Percentiles rank a stretch among this genome's conserved stretches.
These are phyloP conservation scores for Puffinus mauretanicus DNA, from an alignment of 2,113 vertebrate genomes.

Conservation along the genomic window DNA sequence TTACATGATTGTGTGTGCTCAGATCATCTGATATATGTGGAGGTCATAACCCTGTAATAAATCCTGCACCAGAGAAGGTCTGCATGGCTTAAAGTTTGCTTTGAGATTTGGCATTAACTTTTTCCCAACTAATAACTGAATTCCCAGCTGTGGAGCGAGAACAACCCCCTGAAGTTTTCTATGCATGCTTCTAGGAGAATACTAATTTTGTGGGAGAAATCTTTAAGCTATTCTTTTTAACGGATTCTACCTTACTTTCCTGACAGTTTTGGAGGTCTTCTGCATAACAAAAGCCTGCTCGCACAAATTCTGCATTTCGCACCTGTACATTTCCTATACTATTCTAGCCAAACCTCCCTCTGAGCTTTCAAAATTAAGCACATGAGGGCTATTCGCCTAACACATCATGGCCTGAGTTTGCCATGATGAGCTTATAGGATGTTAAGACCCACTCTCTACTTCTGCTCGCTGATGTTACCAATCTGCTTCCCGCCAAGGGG, in stretches of 20 bases:
- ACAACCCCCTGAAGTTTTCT: neutral
- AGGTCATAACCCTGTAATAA: neutral
- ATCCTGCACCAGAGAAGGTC: neutral
- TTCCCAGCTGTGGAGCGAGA: neutral
- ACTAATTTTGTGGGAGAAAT: neutral
- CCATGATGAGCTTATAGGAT: neutral
- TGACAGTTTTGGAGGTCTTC: neutral
- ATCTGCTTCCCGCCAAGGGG: conserved; percentile 25
- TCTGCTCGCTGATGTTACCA: neutral
- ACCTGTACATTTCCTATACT: neutral
- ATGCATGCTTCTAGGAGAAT: fast-evolving
- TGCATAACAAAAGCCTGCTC: neutral
- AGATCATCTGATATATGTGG: neutral
- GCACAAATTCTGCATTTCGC: neutral
- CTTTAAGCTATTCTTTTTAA: neutral
- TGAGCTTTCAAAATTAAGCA: conserved; percentile 33
- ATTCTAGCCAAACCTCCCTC: neutral
- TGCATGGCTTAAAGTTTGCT: neutral
- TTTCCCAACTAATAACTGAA: neutral
- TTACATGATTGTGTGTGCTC: fast-evolving
- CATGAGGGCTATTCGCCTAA: neutral
- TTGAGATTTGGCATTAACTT: neutral
- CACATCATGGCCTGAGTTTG: neutral
- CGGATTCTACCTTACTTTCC: neutral
- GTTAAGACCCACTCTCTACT: conserved; percentile 7